phyloP scores from a whole-genome alignment of 2,113 vertebrate species.

The Mirounga angustirostris region DNA sequence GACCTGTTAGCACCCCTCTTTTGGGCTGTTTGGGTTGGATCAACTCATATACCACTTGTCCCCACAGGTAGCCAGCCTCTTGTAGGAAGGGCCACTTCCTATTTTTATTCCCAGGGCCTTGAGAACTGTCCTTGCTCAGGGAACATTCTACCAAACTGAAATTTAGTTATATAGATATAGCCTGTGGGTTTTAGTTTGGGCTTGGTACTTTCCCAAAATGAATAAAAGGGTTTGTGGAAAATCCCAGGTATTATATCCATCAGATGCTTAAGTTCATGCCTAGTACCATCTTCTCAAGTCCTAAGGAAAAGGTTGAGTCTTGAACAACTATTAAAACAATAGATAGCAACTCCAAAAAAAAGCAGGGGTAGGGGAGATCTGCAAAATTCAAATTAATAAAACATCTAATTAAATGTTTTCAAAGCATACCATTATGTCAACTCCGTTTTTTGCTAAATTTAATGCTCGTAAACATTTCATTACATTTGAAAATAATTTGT shows the following conservation, averaged over 20 bases:
- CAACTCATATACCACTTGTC: accelerated
- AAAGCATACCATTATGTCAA: not conserved
- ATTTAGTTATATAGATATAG: not conserved
- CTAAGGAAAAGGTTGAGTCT: not conserved
- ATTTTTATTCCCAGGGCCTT: not conserved
- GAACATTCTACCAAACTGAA: not conserved
- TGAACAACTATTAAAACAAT: not conserved
- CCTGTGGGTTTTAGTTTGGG: not conserved
- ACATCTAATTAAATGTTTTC: not conserved
- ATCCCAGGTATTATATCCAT: accelerated
- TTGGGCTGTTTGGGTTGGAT: not conserved
- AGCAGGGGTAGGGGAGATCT: accelerated
- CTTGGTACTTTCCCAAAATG: not conserved
- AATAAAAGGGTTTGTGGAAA: not conserved
- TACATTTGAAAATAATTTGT: constrained; percentile 9
- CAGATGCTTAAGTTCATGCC: accelerated
- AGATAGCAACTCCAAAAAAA: not conserved
- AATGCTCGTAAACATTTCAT: not conserved
- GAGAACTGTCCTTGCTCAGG: not conserved
- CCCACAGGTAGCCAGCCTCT: not conserved
- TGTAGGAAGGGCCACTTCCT: too few relatives aligned
- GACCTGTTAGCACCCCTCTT: too few relatives aligned
- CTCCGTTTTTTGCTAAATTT: not conserved
- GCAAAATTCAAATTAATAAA: not conserved
- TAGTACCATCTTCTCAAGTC: not conserved